Base-by-base conservation (phyloP, 2,113 vertebrate genomes). In the Pelobates fuscus region DNA sequence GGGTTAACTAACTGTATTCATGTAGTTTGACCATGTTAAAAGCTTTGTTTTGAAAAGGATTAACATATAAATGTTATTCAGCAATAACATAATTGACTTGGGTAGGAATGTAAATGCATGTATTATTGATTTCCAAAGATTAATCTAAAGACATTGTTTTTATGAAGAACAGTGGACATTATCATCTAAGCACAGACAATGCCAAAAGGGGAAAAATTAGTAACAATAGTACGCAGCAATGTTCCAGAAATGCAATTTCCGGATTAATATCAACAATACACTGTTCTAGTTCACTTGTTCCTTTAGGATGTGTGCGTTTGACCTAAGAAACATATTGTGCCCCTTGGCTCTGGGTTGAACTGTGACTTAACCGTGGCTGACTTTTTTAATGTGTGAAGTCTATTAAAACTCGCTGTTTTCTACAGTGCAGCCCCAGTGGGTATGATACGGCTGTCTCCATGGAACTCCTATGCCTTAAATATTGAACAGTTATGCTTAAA, bases 221-320 rank as follows among this genome's bases (percentile, higher is more conserved):
- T 85, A 84, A 84, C 84, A 85, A 80, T 81, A 88, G 87, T 89
- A 78, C 80, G 84, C 88, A 88, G 84, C 84, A 90, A 86, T 80
- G 86, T 84, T 89, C 90, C 88, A 89, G 90, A 90, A 91, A 92
- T 87, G 89, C 89, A 91, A 91, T 92, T 92, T 92, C 88, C 86
- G 84, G 90, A 90, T 92, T 92, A 90, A 91, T 92, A 91, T 90
- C 89, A 80, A 88, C 78, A 89, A 87, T 86, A 84, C 72, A 61
- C 84, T 82, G 88, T 85, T 88, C 81, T 78, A 80, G 87, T 82
- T 85, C 81, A 55, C 82, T 57, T 54, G 84, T 82, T 86, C 89
- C 89, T 90, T 71, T 81, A 91, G 88, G 89, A 89, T 15, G 70
- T 87, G 87, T 10, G 88, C 88, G 84, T 84, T 86, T 88, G 89